Percentiles rank a stretch among this genome's conserved stretches.
phyloP scores from a whole-genome alignment of 2,113 vertebrate genomes.

The Sialia sialis region DNA sequence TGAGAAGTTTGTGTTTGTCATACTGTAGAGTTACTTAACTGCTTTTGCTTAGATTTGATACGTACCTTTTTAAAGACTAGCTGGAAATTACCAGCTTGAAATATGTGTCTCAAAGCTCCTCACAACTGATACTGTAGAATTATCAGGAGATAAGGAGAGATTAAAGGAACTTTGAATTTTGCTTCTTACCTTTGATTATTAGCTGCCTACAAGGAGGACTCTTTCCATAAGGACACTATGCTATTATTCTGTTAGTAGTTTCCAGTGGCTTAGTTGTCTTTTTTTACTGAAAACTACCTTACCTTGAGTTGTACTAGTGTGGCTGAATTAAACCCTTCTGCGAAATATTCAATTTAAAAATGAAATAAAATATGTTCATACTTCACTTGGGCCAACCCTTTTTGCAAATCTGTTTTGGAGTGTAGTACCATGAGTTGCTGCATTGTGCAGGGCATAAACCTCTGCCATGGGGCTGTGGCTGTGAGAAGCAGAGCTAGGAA shows the following conservation, averaged over 20 bases:
- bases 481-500: not conserved
- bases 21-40: not conserved
- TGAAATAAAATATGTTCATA: not conserved
- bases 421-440: not conserved
- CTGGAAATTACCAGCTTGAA: not conserved
- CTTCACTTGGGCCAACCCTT: not conserved
- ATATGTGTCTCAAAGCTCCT: not conserved
- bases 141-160: not conserved
- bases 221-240: not conserved
- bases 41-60: not conserved
- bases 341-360: not conserved
- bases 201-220: not conserved
- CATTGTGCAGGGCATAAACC: not conserved
- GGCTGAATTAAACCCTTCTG: not conserved
- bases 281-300: not conserved
- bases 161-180: not conserved
- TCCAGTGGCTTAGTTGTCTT: not conserved
- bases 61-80: not conserved
- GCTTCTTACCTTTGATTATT: not conserved
- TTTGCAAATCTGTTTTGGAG: not conserved
- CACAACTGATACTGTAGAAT: not conserved
- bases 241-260: not conserved
- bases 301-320: not conserved
- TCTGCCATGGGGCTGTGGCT: not conserved
- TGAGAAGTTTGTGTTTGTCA: not conserved